phyloP scores from a whole-genome alignment of 2,113 vertebrate species.

The Nyctibius bracteatus region DNA sequence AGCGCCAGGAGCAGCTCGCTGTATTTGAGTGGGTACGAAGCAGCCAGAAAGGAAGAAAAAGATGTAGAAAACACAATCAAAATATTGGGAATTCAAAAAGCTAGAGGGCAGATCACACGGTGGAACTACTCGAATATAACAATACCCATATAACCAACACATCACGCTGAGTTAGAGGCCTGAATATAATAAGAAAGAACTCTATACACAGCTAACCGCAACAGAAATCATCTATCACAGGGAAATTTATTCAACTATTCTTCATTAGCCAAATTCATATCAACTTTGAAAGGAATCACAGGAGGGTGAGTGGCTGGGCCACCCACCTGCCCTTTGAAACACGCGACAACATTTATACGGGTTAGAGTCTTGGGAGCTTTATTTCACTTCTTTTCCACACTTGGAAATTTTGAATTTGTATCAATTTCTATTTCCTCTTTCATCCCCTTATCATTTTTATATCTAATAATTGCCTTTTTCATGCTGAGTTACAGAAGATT shows the following conservation, averaged over 20 bases:
- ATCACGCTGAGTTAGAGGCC: not conserved
- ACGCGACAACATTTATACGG: rapidly evolving
- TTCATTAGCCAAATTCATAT: not conserved
- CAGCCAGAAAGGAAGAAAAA: not conserved
- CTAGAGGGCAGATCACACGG: not conserved
- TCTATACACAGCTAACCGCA: not conserved
- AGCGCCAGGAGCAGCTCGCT: not conserved
- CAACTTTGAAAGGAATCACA: not conserved
- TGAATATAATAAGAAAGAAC: not conserved
- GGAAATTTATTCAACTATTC: not conserved
- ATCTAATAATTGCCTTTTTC: not conserved
- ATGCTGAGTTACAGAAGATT: not conserved
- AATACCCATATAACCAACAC: not conserved
- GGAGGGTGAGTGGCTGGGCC: not conserved
- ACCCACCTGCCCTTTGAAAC: not conserved
- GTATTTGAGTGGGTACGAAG: not conserved
- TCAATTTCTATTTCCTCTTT: not conserved
- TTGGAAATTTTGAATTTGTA: too few species aligned
- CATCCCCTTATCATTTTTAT: not conserved
- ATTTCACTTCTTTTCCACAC: not conserved
- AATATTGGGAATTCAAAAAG: not conserved
- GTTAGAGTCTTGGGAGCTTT: not conserved
- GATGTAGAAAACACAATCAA: not conserved
- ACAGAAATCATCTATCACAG: not conserved
- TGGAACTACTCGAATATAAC: not conserved